Conservation (phyloP, 53 echinoderm and acorn worm genomes). For the Holothuria scabra region DNA sequence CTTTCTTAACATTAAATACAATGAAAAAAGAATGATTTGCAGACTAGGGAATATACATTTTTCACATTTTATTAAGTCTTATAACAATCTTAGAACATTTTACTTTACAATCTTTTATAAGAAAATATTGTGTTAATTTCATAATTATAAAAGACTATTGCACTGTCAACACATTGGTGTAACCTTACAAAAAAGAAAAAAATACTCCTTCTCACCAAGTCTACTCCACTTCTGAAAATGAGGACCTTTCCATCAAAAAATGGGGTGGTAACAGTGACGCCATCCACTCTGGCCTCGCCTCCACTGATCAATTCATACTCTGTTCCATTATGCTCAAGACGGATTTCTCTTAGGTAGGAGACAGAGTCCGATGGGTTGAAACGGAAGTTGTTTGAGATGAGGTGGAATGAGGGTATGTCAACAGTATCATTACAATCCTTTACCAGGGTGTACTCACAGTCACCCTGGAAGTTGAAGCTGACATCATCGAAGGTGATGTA, state of each 20-base stretch:
- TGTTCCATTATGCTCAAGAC: slow-evolving; percentile 38
- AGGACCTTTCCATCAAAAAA: slow-evolving; percentile 16
- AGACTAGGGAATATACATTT: too few species aligned
- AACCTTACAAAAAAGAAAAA: not conserved
- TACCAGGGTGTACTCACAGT: slow-evolving; percentile 71
- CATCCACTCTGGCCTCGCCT: slow-evolving; percentile 54
- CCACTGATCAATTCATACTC: slow-evolving; percentile 47
- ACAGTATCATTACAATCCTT: slow-evolving; percentile 44
- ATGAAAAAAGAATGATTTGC: too few species aligned
- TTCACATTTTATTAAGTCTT: too few species aligned
- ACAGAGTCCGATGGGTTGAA: slow-evolving; percentile 59
- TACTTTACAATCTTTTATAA: not conserved
- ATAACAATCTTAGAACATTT: not conserved
- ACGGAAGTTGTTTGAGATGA: slow-evolving; percentile 56
- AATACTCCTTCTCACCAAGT: slow-evolving; percentile 21
- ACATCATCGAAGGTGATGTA: slow-evolving; percentile 80
- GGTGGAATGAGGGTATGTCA: slow-evolving; percentile 48
- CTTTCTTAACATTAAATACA: too few species aligned
- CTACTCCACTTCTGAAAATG: slow-evolving; percentile 16
- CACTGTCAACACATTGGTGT: not conserved
- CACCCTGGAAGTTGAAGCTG: slow-evolving; percentile 73
- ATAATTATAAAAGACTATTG: not conserved
- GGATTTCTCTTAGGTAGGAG: slow-evolving; percentile 55
- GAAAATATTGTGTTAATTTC: not conserved
- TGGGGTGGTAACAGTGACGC: slow-evolving; percentile 68